Conservation (phyloP, 2,113 vertebrate genomes). For the Mystacornis crossleyi region DNA sequence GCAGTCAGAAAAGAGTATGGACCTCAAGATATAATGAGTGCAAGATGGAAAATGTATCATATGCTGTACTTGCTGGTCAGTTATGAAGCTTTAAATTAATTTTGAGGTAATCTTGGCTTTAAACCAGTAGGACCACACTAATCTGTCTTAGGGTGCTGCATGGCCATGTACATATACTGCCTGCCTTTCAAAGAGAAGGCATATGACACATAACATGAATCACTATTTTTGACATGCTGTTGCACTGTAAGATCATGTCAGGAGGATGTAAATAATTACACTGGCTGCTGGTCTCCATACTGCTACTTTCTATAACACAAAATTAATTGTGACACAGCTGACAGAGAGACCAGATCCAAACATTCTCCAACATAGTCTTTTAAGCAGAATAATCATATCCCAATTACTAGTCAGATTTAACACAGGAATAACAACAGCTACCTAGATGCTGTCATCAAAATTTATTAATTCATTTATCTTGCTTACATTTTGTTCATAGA, state of each 20-base stretch:
- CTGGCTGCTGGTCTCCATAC: not conserved
- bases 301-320: not conserved
- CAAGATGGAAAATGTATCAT: not conserved
- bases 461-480: not conserved
- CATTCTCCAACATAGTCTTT: not conserved
- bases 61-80: not conserved
- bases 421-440: not conserved
- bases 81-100: not conserved
- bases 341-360: not conserved
- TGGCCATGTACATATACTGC: not conserved
- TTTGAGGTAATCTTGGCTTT: not conserved
- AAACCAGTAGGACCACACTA: not conserved
- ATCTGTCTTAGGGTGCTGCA: not conserved
- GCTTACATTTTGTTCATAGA: not conserved
- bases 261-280: conserved; percentile 19
- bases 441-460: not conserved
- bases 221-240: not conserved
- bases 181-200: not conserved
- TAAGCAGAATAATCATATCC: not conserved
- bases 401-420: not conserved
- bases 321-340: conserved; percentile 11
- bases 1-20: not conserved
- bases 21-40: not conserved
- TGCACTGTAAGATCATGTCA: not conserved
- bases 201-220: not conserved